A percentile compares a stretch with the other conserved stretches of the same genome.
Conservation (phyloP, 1,140 invertebrate genomes). For the Dermatophagoides farinae region DNA sequence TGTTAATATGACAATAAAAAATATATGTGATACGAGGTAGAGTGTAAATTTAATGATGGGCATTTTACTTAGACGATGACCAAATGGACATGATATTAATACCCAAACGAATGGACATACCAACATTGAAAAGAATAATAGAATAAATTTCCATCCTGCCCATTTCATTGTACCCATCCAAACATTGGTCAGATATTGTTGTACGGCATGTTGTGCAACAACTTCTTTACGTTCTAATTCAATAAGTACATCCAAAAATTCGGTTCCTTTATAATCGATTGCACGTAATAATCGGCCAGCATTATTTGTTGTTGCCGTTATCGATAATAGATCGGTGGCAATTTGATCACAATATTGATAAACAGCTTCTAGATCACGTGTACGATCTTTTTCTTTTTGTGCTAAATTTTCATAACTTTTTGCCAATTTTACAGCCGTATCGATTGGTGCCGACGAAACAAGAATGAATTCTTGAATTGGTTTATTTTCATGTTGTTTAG, state of each 20-base stretch:
- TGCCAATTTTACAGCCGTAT: slow-evolving; percentile 90
- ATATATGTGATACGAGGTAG: slow-evolving; percentile 91
- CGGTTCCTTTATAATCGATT: slow-evolving; percentile 69
- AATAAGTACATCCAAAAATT: slow-evolving; percentile 90
- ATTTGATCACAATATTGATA: slow-evolving; percentile 88
- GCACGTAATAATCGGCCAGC: slow-evolving; percentile 74
- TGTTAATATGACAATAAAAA: slow-evolving; percentile 76
- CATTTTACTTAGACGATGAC: slow-evolving; percentile 65
- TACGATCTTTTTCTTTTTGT: slow-evolving; percentile 74
- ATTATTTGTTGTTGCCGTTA: slow-evolving; percentile 79
- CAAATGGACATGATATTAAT: slow-evolving; percentile 78
- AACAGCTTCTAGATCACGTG: slow-evolving; percentile 80
- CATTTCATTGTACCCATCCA: slow-evolving; percentile 88
- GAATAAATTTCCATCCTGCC: slow-evolving; percentile 79
- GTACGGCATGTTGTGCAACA: slow-evolving; percentile 29
- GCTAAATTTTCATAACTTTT: slow-evolving; percentile 55
- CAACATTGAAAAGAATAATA: slow-evolving; percentile 75
- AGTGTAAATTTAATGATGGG: slow-evolving; percentile 99
- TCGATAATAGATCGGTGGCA: slow-evolving; percentile 81
- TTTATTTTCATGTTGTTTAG: slow-evolving; percentile 84
- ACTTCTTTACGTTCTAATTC: slow-evolving; percentile 86
- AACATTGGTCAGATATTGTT: slow-evolving; percentile 53
- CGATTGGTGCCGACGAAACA: slow-evolving; percentile 86
- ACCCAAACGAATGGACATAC: slow-evolving; percentile 89
- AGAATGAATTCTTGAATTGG: slow-evolving; percentile 91